phyloP scores from a whole-genome alignment of 2,888 invertebrate species.

The Drosophila prostipennis region DNA sequence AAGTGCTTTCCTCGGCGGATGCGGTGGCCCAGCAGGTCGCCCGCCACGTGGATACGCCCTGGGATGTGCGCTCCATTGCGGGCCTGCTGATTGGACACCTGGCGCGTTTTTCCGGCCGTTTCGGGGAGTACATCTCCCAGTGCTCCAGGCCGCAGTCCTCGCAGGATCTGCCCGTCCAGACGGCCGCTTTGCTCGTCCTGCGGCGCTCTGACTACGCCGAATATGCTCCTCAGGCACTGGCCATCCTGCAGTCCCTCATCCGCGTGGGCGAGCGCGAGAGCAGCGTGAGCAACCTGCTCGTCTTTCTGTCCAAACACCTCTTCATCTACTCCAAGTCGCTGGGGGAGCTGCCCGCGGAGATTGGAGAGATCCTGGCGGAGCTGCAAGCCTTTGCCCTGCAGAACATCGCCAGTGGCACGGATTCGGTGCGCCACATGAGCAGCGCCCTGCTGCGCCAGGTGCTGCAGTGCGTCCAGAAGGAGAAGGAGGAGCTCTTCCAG shows the following conservation, averaged over 20 bases:
- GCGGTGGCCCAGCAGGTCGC: conserved; percentile 81
- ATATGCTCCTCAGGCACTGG: conserved; percentile 50
- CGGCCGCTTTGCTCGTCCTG: conserved; percentile 79
- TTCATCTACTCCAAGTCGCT: conserved; percentile 64
- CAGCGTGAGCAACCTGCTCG: conserved; percentile 74
- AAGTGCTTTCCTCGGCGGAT: conserved; percentile 50
- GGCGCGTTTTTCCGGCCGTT: conserved; percentile 83
- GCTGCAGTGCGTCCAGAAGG: conserved; percentile 79
- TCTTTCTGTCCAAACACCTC: conserved; percentile 75
- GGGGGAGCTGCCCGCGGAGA: conserved; percentile 12
- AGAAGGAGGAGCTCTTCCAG: conserved; percentile 61
- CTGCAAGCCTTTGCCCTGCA: conserved; percentile 85
- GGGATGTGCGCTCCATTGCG: conserved; percentile 88
- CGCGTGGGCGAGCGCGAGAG: conserved; percentile 59
- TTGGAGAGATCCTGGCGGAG: conserved; percentile 72
- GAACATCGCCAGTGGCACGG: conserved; percentile 88
- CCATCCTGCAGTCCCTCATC: conserved; percentile 64
- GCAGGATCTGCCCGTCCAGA: conserved; percentile 69
- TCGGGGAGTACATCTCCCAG: conserved; percentile 58
- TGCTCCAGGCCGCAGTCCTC: conserved; percentile 47
- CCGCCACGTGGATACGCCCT: conserved; percentile 85
- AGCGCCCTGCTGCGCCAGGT: conserved; percentile 85
- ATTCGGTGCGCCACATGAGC: conserved; percentile 87
- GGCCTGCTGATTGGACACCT: conserved; percentile 86
- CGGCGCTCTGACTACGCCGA: conserved; percentile 65